Evolutionary conservation across 1,140 invertebrate genomes (phyloP), one percentile per base, ranked within the genome.

Genomic region (Drosophila insularis): DNA sequence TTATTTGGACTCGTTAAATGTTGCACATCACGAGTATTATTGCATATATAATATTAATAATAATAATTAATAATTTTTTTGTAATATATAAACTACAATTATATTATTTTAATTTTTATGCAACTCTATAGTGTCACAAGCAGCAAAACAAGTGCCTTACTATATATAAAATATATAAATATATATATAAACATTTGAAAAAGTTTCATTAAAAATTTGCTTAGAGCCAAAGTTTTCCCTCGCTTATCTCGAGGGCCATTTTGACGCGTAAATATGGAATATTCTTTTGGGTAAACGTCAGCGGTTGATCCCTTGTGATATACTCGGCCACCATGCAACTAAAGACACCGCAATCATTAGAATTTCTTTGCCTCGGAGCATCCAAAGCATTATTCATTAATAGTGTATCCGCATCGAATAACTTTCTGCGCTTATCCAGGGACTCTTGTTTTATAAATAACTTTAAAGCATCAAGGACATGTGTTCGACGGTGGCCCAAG

Each of bases 321-420:
- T 96, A 98, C 92, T 99, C 98, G 0, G 98, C 98, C 93, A 97
- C 98, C 91, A 97, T 98, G 92, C 98, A 99, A 0, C 97, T 94
- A 92, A 99, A 99, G 92, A 99, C 97, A 5, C 98, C 98, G 93
- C 98, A 99, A 92, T 99, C 98, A 90, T 96, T 96, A 14, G 96
- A 96, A 93, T 99, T 99, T 94, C 96, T 96, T 92, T 99, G 98
- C 78, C 96, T 96, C 0, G 99, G 99, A 81, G 98, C 97, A 87
- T 97, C 95, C 93, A 54, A 17, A 0, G 95, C 93, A 80, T 93
- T 94, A 72, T 95, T 93, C 8, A 95, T 92, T 35, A 91, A 93
- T 95, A 97, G 99, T 2, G 94, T 94, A 14, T 80, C 93, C 0
- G 94, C 95, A 85, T 98, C 94, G 70, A 96, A 96, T 0, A 92